These are phyloP conservation scores for Oryzias curvinotus DNA, from an alignment of 2,113 vertebrate genomes.

Conservation along the genomic window DNA sequence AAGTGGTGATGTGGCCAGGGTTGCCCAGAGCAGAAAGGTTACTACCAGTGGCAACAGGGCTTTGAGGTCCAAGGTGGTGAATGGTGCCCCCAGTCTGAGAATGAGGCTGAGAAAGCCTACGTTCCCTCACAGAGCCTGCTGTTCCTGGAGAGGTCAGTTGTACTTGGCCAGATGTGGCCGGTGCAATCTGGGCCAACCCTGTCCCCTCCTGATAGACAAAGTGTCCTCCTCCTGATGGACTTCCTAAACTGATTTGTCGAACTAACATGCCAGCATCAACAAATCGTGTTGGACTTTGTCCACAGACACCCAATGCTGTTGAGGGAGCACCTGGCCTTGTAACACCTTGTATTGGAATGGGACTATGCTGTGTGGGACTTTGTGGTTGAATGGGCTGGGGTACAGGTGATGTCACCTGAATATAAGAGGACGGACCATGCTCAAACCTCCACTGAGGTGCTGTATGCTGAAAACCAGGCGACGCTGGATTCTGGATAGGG, in stretches of 20 bases:
- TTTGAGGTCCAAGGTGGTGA: constrained; percentile 90
- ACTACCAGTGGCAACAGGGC: constrained; percentile 80
- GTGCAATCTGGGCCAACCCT: constrained; percentile 84
- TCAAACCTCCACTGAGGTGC: constrained; percentile 86
- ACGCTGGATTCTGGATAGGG: constrained; percentile 83
- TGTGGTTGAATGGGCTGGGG: constrained; percentile 87
- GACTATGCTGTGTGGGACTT: constrained; percentile 88
- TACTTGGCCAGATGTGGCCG: constrained; percentile 79
- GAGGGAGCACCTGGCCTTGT: constrained; percentile 78
- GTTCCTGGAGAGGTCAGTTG: constrained; percentile 80
- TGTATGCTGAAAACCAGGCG: constrained; percentile 89
- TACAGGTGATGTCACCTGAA: constrained; percentile 88
- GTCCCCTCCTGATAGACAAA: constrained; percentile 90
- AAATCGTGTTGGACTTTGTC: constrained; percentile 86
- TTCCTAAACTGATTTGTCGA: constrained; percentile 84
- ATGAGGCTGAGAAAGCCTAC: constrained; percentile 88
- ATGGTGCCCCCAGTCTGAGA: constrained; percentile 92
- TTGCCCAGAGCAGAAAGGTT: constrained; percentile 81
- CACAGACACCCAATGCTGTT: constrained; percentile 81
- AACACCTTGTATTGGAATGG: constrained; percentile 81
- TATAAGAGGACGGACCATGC: constrained; percentile 85
- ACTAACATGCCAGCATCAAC: constrained; percentile 87
- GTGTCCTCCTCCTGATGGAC: constrained; percentile 80
- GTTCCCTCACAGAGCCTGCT: constrained; percentile 78
- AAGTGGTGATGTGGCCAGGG: constrained; percentile 87